Base-by-base conservation (phyloP, 2,888 invertebrate genomes). In the Dasysyrphus albostriatus region DNA sequence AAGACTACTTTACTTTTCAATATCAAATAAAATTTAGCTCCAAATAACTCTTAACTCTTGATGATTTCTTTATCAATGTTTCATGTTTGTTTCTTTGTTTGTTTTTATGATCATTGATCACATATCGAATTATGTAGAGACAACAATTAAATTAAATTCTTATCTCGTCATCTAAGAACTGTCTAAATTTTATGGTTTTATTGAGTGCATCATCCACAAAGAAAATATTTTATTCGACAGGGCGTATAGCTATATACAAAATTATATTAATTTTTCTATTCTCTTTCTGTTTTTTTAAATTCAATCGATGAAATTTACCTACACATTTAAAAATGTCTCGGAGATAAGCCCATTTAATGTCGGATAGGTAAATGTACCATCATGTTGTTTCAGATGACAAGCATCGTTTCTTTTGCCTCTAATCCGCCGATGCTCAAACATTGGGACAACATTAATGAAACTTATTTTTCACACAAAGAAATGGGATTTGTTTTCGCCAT, bases 401-500 rank as follows among this genome's bases (percentile, higher is more conserved):
- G 47, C 67, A 74, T 65, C 58, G 47, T 39, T 69, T 63, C 10
- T 44, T 44, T 72, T 67, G 54, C 51, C 69, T 78, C 83, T 87
- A 87, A 87, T 87, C 83, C 87, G 63, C 29, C 70, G 78, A 72
- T 78, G 70, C 29, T 72, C 74, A 78, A 83, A 75, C 87, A 87
- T 59, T 58, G 63, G 59, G 37, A 61, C 67, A 74, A 74, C 78
- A 87, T 83, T 83, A 87, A 87, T 76, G 79, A 83, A 88, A 83
- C 83, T 83, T 79, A 75, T 83, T 67, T 72, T 76, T 88, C 73
- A 88, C 83, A 80, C 61, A 88, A 80, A 76, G 69, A 54, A 51
- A 58, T 58, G 34, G 75, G 56, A 74, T 44, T 61, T 24, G 49
- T 74, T 59, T 34, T 69, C 56, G 32, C 69, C 49, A 39, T 56